Percentiles rank a stretch among this genome's conserved stretches.
Evolutionary conservation across 2,888 invertebrate genomes (phyloP).

Genomic region (Epinotia ramella): DNA sequence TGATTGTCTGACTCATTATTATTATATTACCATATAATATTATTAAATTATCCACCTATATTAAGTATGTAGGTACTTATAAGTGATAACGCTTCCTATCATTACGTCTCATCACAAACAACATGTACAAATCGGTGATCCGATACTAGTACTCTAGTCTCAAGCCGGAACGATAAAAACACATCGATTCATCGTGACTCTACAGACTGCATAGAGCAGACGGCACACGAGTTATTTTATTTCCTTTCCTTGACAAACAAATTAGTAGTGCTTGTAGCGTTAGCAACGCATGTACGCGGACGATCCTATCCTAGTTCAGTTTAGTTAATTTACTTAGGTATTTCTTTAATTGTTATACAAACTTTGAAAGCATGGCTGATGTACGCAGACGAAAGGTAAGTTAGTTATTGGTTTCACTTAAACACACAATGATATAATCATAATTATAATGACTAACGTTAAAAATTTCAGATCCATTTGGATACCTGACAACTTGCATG

Average conservation of each 20-base stretch:
- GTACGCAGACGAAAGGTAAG: conserved; percentile 72
- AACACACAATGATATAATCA: not conserved
- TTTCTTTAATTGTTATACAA: not conserved
- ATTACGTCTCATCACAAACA: not conserved
- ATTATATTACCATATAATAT: too few species aligned
- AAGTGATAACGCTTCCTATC: conserved; percentile 8
- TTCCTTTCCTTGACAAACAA: conserved; percentile 35
- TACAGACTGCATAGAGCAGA: conserved; percentile 5
- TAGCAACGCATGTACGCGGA: conserved; percentile 19
- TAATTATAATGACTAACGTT: not conserved
- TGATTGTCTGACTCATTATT: too few species aligned
- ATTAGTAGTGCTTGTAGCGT: conserved; percentile 12
- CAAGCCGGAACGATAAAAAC: conserved; percentile 17
- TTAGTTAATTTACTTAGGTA: conserved; percentile 6
- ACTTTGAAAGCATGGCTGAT: conserved; percentile 57
- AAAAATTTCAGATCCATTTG: too few species aligned
- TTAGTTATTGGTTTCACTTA: conserved; percentile 6
- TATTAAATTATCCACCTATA: not conserved
- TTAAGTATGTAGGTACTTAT: not conserved
- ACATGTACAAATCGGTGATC: conserved; percentile 5
- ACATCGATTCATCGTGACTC: conserved; percentile 36
- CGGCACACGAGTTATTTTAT: conserved; percentile 4
- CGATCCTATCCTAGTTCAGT: not conserved
- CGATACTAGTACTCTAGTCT: conserved; percentile 5
- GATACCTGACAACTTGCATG: too few species aligned